Conservation (phyloP, 2,797 vertebrate genomes). For the Acipenser ruthenus region DNA sequence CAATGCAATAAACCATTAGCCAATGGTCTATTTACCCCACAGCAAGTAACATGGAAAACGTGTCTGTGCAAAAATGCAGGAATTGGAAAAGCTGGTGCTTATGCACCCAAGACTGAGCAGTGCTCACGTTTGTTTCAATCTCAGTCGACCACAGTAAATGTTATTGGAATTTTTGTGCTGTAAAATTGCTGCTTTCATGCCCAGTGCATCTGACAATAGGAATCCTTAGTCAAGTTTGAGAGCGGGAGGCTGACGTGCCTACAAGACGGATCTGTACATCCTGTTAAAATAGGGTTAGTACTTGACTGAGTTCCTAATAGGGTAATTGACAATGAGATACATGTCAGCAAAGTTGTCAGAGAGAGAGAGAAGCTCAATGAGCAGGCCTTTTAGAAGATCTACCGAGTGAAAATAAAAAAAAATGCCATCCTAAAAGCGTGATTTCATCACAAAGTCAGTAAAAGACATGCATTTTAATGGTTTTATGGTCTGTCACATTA, state of each 20-base stretch:
- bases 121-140: conserved; percentile 55
- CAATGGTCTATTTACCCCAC: conserved; percentile 58
- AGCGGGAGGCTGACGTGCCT: not conserved
- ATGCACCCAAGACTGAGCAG: conserved; percentile 61
- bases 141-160: conserved; percentile 59
- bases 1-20: conserved; percentile 58
- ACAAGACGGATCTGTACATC: conserved; percentile 13
- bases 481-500: not conserved
- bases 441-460: not conserved
- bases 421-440: not conserved
- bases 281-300: conserved; percentile 17
- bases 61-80: conserved; percentile 31
- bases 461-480: not conserved
- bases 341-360: conserved; percentile 29
- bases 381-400: conserved; percentile 15
- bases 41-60: conserved; percentile 54
- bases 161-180: conserved; percentile 74
- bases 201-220: conserved; percentile 70
- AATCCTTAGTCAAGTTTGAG: conserved; percentile 44
- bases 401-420: conserved; percentile 22
- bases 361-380: conserved; percentile 24
- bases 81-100: conserved; percentile 62
- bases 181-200: conserved; percentile 81
- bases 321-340: conserved; percentile 44
- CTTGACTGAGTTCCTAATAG: conserved; percentile 19